A percentile compares a stretch with the other conserved stretches of the same genome.
phyloP scores from a whole-genome alignment of 2,113 vertebrate genomes.

The Pollimyrus isidori region DNA sequence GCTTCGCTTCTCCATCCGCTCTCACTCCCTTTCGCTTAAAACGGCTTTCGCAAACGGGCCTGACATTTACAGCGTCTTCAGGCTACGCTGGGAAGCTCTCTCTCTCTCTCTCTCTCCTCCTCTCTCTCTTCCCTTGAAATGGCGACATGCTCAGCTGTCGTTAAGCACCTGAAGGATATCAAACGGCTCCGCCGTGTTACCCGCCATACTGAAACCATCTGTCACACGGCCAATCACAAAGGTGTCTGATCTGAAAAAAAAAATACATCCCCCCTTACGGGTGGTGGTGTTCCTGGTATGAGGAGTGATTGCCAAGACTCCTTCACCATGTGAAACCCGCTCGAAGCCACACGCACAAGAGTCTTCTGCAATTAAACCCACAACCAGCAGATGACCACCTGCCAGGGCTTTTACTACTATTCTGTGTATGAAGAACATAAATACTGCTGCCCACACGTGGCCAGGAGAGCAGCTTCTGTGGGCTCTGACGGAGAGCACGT shows the following conservation, averaged over 20 bases:
- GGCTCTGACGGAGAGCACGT: neutral
- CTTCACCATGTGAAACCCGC: neutral
- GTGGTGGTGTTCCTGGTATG: neutral
- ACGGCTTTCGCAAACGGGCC: neutral
- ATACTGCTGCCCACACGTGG: neutral
- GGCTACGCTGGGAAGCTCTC: neutral
- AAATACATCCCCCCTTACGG: neutral
- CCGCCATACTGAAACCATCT: neutral
- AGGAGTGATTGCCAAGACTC: neutral
- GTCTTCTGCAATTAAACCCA: conserved; percentile 8
- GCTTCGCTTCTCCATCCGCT: neutral
- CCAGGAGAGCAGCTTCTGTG: neutral
- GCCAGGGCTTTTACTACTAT: neutral
- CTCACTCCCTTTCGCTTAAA: neutral
- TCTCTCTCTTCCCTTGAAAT: neutral
- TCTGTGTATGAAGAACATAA: neutral
- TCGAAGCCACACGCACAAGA: neutral
- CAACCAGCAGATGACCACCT: neutral
- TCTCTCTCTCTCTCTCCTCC: neutral
- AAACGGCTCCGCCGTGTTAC: neutral
- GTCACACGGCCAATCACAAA: neutral
- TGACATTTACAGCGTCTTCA: neutral
- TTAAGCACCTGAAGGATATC: neutral
- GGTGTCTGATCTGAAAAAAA: neutral
- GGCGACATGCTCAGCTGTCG: neutral